These are phyloP conservation scores for Hoplodrina blanda DNA, from an alignment of 2,888 invertebrate genomes.

Conservation along the genomic window DNA sequence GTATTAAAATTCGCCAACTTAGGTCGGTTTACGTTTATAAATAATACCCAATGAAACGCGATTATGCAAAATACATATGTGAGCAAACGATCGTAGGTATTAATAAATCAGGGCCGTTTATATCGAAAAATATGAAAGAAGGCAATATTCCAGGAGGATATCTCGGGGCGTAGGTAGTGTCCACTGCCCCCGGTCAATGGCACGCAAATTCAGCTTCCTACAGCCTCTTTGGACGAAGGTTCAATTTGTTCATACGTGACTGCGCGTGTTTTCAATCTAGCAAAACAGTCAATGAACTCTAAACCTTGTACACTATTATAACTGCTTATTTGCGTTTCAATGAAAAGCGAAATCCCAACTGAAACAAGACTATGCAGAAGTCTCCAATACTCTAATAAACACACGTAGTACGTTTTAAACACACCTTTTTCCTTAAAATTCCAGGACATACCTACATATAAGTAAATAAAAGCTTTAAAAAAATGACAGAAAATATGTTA, in stretches of 20 bases:
- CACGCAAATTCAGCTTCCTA: constrained; percentile 45
- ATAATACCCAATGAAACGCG: constrained; percentile 9
- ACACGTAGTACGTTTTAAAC: too few relatives aligned
- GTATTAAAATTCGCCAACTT: constrained; percentile 2
- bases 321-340: background rate
- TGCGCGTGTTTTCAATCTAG: constrained; percentile 22
- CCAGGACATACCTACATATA: too few relatives aligned
- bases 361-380: background rate
- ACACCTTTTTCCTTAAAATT: too few relatives aligned
- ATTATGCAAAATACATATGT: constrained; percentile 7
- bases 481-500: too few relatives aligned
- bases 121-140: constrained; percentile 24
- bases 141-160: constrained; percentile 26
- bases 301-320: constrained; percentile 13
- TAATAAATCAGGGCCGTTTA: constrained; percentile 35
- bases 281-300: constrained; percentile 52
- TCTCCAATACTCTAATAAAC: background rate
- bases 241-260: constrained; percentile 54
- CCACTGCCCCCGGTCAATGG: constrained; percentile 47
- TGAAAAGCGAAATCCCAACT: background rate
- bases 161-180: constrained; percentile 17
- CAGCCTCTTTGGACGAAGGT: constrained; percentile 58
- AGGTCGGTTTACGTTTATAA: constrained; percentile 5
- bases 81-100: constrained; percentile 9
- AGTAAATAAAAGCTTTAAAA: too few relatives aligned